Base-by-base conservation (phyloP, 2,888 invertebrate species). In the Melieria omissa region DNA sequence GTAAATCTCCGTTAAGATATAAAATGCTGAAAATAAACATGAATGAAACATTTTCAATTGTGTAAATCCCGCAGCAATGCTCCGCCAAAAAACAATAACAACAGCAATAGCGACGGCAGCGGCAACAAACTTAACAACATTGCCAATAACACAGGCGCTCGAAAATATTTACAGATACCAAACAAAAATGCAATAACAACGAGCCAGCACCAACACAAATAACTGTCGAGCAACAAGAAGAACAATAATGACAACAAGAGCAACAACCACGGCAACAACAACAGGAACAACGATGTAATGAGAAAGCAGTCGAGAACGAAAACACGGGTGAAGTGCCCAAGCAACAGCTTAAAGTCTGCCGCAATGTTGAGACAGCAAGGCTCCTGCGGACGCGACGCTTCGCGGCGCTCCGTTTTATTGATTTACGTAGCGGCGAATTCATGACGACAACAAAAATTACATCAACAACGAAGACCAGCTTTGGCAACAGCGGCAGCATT, bases 191-290 rank as follows among this genome's bases (percentile, higher is more conserved):
- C 52, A 52, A 6, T 5, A 5, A 52, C 52, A 52, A 52, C 5
- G 52, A 12, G 14, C 52, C 6, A 12, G 14, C 52, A 52, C 10
- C 5, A n/a, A 6, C 52, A 52, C 9, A 52, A 5, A 52, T 52
- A 52, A 12, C n/a, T 14, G 52, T 14, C 14, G 5, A 2, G n/a
- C 8, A 12, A 58, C 58, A 14, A 10, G 4, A 42, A 42, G 41
- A 10, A 57, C 57, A 14, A 14, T 16, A 14, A 57, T 10, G 9
- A 14, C n/a, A 63, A 61, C 12, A 42, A 61, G 4, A 45, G 9
- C 10, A 61, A 45, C 46, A 63, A 14, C 63, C 12, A 63, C 47
- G 8, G 47, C 46, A 63, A 63, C 49, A 63, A 63, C 62, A 62
- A 60, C 12, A 62, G 14, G 5, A 63, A 42, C 9, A 63, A 12